A percentile compares a stretch with the other conserved stretches of the same genome.
Conservation (phyloP, 1,140 invertebrate species). For the Micrasema minimum region DNA sequence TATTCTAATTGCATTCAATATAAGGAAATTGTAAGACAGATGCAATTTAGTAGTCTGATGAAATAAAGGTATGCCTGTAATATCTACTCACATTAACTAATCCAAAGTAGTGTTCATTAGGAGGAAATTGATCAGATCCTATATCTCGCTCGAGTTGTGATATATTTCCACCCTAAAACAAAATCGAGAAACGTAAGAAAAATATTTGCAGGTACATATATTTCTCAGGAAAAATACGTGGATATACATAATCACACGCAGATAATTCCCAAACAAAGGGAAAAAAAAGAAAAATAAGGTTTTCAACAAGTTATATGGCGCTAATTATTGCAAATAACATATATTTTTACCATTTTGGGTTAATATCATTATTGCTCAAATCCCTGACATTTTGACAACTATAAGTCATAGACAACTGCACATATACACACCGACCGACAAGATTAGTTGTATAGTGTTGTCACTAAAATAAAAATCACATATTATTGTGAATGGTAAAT, state of each 20-base stretch:
- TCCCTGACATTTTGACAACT: conserved; percentile 46
- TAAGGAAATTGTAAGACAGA: too few relatives aligned
- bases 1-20: too few relatives aligned
- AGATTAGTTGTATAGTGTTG: too few relatives aligned
- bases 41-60: not conserved
- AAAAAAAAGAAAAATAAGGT: not conserved
- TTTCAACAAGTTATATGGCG: not conserved
- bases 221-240: not conserved
- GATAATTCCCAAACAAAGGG: too few relatives aligned
- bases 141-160: conserved; percentile 98
- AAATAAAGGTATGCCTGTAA: conserved; percentile 13
- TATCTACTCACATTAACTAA: conserved; percentile 90
- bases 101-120: conserved; percentile 98
- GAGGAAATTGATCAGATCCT: conserved; percentile 95
- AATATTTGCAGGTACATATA: conserved; percentile 7
- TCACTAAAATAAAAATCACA: too few relatives aligned
- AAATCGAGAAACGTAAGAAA: conserved; percentile 23
- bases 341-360: conserved; percentile 40
- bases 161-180: conserved; percentile 92
- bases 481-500: too few relatives aligned
- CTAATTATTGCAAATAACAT: conserved; percentile 10
- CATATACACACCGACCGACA: too few relatives aligned
- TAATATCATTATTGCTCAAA: conserved; percentile 42
- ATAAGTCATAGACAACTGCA: conserved; percentile 41
- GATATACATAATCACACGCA: conserved; percentile 1